Base-by-base conservation (phyloP, 2,888 invertebrate genomes). In the Drosophila gaucha region DNA sequence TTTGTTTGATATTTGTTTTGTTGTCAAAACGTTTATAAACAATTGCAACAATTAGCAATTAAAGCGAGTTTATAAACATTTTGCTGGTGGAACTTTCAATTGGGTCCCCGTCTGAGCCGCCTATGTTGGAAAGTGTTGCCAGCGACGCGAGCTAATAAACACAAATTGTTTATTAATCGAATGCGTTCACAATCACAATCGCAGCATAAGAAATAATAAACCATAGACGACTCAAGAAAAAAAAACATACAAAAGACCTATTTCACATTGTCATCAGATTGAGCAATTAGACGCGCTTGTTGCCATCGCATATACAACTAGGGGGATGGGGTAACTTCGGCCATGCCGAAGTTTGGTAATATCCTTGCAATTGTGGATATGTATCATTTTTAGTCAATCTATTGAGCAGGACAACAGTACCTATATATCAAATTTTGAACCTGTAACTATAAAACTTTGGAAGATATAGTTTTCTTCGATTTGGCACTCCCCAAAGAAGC, bases 151-250 rank as follows among this genome's bases (percentile, higher is more conserved):
- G 78, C 78, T 76, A 79, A 80, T 79, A 68, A 78, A 78, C 78
- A 74, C 76, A 80, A 80, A 78, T 87, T 89, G 78, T 76, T 76
- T 76, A 71, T 80, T 78, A 80, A 76, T 80, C 79, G 68, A 79
- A 78, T 66, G 70, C 63, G 56, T 55, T 56, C 64, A 64, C 79
- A 66, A 70, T 56, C 67, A 46, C 79, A 66, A 70, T 65, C 60
- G 51, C 35, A 57, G 56, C 51, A 78, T 71, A 63, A 71, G 67
- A 64, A 63, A 50, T 54, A 66, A 63, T 51, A 60, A 63, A 60
- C 54, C 65, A 76, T 60, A 50, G 67, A 30, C 18, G 50, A 26
- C 46, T 9, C 10, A 1, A 35, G 20, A 49, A 35, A 20, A 9
- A 24, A 30, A 52, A 20, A 44, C 38, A 31, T 12, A 49, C 43